These are phyloP conservation scores for Xenopus laevis DNA, from an alignment of 2,113 vertebrate species.

Conservation along the genomic window DNA sequence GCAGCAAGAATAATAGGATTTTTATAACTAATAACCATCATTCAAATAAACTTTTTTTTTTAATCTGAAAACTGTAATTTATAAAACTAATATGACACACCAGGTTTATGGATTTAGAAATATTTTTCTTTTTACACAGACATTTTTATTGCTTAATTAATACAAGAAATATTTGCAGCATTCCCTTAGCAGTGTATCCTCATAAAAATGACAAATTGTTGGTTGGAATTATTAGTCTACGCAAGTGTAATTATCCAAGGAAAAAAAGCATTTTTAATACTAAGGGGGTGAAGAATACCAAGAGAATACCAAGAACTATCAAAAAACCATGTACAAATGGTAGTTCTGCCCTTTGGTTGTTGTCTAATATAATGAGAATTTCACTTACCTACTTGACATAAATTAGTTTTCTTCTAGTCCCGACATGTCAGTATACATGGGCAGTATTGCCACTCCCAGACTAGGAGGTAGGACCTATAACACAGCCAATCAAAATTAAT, in stretches of 20 bases:
- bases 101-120: conserved; percentile 33
- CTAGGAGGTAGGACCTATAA: too few species aligned
- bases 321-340: too few species aligned
- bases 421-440: too few species aligned
- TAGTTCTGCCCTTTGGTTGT: too few species aligned
- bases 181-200: conserved; percentile 30
- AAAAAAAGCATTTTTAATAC: conserved; percentile 25
- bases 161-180: conserved; percentile 38
- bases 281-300: conserved; percentile 16
- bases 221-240: conserved; percentile 31
- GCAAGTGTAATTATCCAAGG: conserved; percentile 28
- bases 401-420: too few species aligned
- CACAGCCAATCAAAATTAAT: too few species aligned
- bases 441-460: too few species aligned
- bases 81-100: conserved; percentile 29
- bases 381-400: too few species aligned
- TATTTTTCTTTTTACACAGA: conserved; percentile 33
- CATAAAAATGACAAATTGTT: conserved; percentile 39
- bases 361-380: too few species aligned
- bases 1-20: too few species aligned
- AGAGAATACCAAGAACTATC: not conserved
- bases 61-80: conserved; percentile 28
- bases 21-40: too few species aligned
- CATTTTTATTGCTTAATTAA: conserved; percentile 46
- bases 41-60: conserved; percentile 27